Evolutionary conservation across 2,113 vertebrate genomes (phyloP).

Genomic region (Gallinago jamesoni): DNA sequence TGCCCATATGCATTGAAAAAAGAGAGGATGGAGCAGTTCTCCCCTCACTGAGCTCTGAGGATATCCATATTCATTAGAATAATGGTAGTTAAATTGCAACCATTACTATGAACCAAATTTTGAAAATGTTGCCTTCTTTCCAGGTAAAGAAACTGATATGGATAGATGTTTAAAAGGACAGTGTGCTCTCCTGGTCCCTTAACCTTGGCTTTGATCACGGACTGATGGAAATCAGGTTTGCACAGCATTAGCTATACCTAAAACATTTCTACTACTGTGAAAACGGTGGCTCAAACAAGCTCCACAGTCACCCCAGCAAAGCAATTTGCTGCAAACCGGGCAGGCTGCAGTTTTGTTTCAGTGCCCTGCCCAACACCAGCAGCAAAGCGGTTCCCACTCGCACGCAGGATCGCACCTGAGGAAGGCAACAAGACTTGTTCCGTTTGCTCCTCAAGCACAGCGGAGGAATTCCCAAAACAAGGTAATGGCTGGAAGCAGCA

Average conservation of each 20-base stretch:
- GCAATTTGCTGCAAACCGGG: background rate
- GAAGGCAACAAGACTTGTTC: background rate
- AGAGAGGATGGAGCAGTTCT: background rate
- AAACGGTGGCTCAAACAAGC: background rate
- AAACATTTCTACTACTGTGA: background rate
- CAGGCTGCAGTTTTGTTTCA: background rate
- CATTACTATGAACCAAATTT: background rate
- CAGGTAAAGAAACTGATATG: background rate
- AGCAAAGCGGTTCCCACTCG: background rate
- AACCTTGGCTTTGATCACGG: background rate
- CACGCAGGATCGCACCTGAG: fast-evolving
- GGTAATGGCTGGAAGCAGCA: background rate
- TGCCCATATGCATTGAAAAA: background rate
- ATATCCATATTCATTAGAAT: background rate
- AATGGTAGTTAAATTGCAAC: background rate
- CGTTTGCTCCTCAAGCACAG: background rate
- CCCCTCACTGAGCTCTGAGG: background rate
- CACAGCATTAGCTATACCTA: background rate
- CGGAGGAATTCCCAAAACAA: background rate
- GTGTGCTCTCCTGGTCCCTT: background rate
- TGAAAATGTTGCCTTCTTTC: background rate
- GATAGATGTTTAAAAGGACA: background rate
- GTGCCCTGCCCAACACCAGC: background rate
- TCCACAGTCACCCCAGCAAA: background rate
- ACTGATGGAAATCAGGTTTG: background rate